Base-by-base conservation (phyloP, 1,140 invertebrate species). In the Drepana arcuata region DNA sequence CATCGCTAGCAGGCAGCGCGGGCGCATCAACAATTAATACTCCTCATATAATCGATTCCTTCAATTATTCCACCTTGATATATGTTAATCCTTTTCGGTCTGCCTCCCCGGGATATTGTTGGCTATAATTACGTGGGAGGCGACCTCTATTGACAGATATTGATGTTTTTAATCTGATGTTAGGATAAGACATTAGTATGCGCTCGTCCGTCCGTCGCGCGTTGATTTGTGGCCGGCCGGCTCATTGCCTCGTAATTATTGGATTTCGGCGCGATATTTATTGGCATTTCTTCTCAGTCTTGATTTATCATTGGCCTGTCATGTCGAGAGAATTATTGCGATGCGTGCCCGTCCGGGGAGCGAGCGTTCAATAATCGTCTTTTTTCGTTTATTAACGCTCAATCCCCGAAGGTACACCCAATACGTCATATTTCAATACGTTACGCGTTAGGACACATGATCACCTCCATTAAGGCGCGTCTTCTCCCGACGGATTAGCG, bases 161-260 rank as follows among this genome's bases (percentile, higher is more conserved):
- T 77, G 77, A 81, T 81, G 77, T 70, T 72, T 78, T 78, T 81
- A 81, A 78, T 81, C 77, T 71, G 70, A 81, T 77, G 67, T 74
- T 75, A 78, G 75, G 75, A 73, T 77, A 73, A 67, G 67, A 52
- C 69, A 74, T 81, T 72, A 68, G 68, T 74, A 75, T 75, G 69
- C 66, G 66, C 52, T 30, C 55, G 70, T 66, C 57, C 65, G 68
- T 67, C 59, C 48, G 59, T 47, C 39, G 40, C 39, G 32, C 34
- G 41, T 64, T 78, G 73, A 74, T 77, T 81, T 81, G 73, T 78
- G 44, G 66, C 64, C 61, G 56, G 46, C 44, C 60, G 64, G 63
- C 67, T 75, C 74, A 73, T 81, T 73, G 67, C 38, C 45, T 62
- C 55, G 62, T 79, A 77, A 81, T 81, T 81, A 81, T 80, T 71